phyloP scores from a whole-genome alignment of 2,888 invertebrate genomes.

The Molanna angustata region DNA sequence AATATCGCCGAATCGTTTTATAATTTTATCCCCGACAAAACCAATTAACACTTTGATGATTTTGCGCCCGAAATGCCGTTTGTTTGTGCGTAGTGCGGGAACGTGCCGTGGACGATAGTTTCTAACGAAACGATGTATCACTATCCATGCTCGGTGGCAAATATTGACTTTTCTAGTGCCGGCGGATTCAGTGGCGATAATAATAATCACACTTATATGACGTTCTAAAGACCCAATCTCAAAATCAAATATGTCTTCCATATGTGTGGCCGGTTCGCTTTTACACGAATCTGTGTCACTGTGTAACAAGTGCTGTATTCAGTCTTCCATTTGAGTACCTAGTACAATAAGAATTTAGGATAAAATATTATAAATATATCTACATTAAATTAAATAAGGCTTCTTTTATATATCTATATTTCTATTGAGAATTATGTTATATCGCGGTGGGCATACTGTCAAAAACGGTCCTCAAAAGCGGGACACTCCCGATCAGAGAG shows the following conservation, averaged over 20 bases:
- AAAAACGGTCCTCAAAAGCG: slow-evolving; percentile 23
- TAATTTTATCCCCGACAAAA: no score
- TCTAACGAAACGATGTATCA: no score
- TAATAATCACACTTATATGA: slow-evolving; percentile 7
- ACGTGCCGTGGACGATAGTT: no score
- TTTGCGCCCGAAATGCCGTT: no score
- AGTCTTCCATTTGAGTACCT: background rate
- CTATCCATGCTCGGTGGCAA: no score
- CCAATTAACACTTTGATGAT: no score
- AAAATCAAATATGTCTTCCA: slow-evolving; percentile 33
- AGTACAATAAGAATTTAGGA: background rate
- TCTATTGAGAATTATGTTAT: slow-evolving; percentile 20
- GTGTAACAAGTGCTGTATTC: slow-evolving; percentile 8
- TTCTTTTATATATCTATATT: background rate
- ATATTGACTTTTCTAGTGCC: no score
- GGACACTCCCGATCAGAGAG: slow-evolving; percentile 54
- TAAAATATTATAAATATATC: slow-evolving; percentile 16
- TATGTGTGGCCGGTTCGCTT: slow-evolving; percentile 17
- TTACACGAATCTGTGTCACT: slow-evolving; percentile 28
- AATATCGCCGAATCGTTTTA: no score
- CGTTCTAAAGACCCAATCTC: slow-evolving; percentile 13
- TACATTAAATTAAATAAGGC: slow-evolving; percentile 1
- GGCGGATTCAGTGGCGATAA: no score
- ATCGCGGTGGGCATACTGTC: slow-evolving; percentile 17
- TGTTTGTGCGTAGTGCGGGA: no score